A percentile compares a stretch with the other conserved stretches of the same genome.
Evolutionary conservation across 1,140 invertebrate genomes (phyloP).

Genomic region (Orchesella cincta): DNA sequence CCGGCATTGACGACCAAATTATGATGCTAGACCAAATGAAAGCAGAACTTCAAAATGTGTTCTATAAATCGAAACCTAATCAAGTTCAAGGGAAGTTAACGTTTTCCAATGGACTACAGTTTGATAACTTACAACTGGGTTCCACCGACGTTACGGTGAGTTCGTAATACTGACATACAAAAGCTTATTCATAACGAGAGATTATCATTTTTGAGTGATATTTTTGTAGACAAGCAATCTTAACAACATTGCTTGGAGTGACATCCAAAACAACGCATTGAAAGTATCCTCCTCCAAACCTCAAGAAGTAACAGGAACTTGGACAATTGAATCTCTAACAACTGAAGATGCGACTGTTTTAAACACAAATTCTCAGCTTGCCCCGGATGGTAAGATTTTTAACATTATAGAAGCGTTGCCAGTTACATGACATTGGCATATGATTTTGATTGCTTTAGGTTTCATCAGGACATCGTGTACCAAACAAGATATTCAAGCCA

Average conservation of each 20-base stretch:
- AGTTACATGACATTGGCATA: too few relatives aligned
- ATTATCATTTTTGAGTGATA: too few relatives aligned
- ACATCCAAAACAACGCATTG: too few relatives aligned
- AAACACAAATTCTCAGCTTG: not conserved
- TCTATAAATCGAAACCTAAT: not conserved
- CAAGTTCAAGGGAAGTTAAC: constrained; percentile 13
- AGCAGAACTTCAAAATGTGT: not conserved
- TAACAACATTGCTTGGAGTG: not conserved
- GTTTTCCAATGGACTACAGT: not conserved
- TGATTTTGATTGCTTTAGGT: too few relatives aligned
- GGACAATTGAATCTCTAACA: constrained; percentile 19
- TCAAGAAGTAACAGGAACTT: constrained; percentile 25
- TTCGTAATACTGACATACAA: too few relatives aligned
- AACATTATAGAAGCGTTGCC: too few relatives aligned
- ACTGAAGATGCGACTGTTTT: not conserved
- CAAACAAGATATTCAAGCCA: constrained; percentile 1
- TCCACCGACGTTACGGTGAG: too few relatives aligned
- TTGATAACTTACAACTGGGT: too few relatives aligned
- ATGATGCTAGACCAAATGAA: not conserved
- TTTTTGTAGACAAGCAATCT: too few relatives aligned
- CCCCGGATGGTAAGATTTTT: not conserved
- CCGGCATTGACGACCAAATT: constrained; percentile 7
- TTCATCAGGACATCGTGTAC: not conserved
- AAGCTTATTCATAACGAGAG: too few relatives aligned
- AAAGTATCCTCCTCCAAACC: not conserved